Conservation (phyloP, 2,113 vertebrate species). For the Beaufortia kweichowensis region DNA sequence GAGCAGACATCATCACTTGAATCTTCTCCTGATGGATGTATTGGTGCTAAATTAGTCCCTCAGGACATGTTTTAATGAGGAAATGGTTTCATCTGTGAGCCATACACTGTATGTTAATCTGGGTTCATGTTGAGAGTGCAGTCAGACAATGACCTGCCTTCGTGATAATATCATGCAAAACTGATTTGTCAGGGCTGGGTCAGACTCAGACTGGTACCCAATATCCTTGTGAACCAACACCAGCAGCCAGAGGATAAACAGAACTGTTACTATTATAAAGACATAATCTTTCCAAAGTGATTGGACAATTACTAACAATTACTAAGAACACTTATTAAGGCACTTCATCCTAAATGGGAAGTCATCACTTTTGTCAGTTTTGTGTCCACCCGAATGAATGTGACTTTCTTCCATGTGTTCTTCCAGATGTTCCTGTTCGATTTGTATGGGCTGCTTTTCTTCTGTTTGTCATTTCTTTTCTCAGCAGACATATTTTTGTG, state of each 20-base stretch:
- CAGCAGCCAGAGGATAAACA: background rate
- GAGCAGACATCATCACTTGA: conserved; percentile 8
- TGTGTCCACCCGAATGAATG: too few species aligned
- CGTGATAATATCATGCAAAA: conserved; percentile 16
- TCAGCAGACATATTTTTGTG: background rate
- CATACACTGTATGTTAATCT: conserved; percentile 2
- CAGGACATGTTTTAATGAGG: conserved; percentile 45
- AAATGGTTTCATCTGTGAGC: conserved; percentile 7
- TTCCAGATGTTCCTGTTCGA: too few species aligned
- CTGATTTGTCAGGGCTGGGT: conserved; percentile 14
- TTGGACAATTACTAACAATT: too few species aligned
- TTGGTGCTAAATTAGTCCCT: conserved; percentile 10
- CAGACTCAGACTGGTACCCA: conserved; percentile 23
- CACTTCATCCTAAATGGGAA: too few species aligned
- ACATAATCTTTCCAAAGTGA: background rate
- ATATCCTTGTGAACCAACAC: conserved; percentile 4
- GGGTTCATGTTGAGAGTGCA: conserved; percentile 4
- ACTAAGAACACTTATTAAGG: too few species aligned
- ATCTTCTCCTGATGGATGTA: conserved; percentile 19
- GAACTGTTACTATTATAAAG: background rate
- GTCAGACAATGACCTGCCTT: conserved; percentile 19
- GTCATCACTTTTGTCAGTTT: too few species aligned
- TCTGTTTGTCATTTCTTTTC: background rate
- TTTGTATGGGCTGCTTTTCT: too few species aligned
- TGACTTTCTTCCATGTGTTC: too few species aligned